Conservation (phyloP, 2,113 vertebrate species). For the Maccullochella peelii region DNA sequence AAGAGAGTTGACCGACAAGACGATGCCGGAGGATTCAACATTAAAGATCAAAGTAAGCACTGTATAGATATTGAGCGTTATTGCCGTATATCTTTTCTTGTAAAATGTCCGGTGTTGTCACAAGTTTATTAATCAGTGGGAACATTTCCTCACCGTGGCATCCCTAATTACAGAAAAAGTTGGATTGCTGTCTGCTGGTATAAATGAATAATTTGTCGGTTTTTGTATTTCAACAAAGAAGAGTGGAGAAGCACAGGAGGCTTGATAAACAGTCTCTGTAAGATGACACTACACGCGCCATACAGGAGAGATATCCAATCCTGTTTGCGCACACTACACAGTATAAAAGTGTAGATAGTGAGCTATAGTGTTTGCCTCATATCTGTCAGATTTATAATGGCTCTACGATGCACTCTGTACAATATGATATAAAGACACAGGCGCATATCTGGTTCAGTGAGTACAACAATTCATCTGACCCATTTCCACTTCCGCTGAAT, state of each 20-base stretch:
- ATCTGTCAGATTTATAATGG: constrained; percentile 3
- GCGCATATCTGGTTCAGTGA: constrained; percentile 43
- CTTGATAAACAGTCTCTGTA: constrained; percentile 2
- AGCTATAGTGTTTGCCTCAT: neutral
- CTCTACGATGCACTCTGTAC: neutral
- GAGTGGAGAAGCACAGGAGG: neutral
- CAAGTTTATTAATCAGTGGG: no score
- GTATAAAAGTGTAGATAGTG: neutral
- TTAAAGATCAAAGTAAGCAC: no score
- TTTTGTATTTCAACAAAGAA: constrained; percentile 26
- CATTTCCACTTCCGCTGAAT: constrained; percentile 56
- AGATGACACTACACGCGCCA: neutral
- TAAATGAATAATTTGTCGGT: constrained; percentile 30
- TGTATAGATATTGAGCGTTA: no score
- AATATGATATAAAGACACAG: constrained; percentile 19
- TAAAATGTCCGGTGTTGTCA: no score
- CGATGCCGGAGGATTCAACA: no score
- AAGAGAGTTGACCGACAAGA: no score
- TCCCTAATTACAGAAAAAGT: constrained; percentile 6
- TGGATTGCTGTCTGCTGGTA: constrained; percentile 20
- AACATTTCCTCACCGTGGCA: no score
- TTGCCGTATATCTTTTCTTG: no score
- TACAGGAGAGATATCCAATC: neutral
- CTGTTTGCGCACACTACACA: neutral
- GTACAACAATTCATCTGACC: constrained; percentile 61